A percentile compares a stretch with the other conserved stretches of the same genome.
Conservation (phyloP, 2,888 invertebrate genomes). For the Nineta flava region DNA sequence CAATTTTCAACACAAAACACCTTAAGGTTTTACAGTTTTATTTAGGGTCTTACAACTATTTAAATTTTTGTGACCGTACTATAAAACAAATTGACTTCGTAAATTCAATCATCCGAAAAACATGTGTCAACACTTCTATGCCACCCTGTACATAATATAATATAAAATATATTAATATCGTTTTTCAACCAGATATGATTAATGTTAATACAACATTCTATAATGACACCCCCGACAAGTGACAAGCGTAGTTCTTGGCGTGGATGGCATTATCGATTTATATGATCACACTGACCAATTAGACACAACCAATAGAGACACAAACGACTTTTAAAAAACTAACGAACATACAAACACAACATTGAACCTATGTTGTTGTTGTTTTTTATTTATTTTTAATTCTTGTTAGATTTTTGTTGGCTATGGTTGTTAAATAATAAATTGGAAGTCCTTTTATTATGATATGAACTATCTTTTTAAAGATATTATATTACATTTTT, state of each 20-base stretch:
- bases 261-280: constrained; percentile 3
- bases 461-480: too few relatives aligned
- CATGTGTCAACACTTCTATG: not conserved
- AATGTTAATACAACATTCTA: not conserved
- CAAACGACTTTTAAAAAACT: not conserved
- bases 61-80: too few relatives aligned
- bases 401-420: too few relatives aligned
- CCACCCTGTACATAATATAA: too few relatives aligned
- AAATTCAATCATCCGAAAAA: not conserved
- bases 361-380: not conserved
- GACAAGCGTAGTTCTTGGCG: not conserved
- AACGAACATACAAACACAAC: not conserved
- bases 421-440: too few relatives aligned
- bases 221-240: not conserved
- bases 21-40: too few relatives aligned
- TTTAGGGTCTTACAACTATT: too few relatives aligned
- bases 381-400: not conserved
- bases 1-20: too few relatives aligned
- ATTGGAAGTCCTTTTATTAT: too few relatives aligned
- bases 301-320: not conserved
- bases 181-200: not conserved
- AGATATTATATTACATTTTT: too few relatives aligned
- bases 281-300: constrained; percentile 1
- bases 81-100: too few relatives aligned
- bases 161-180: not conserved